Percentiles rank a stretch among this genome's conserved stretches.
These are phyloP conservation scores for Poeciliopsis prolifica DNA, from an alignment of 2,113 vertebrate species.

Conservation along the genomic window DNA sequence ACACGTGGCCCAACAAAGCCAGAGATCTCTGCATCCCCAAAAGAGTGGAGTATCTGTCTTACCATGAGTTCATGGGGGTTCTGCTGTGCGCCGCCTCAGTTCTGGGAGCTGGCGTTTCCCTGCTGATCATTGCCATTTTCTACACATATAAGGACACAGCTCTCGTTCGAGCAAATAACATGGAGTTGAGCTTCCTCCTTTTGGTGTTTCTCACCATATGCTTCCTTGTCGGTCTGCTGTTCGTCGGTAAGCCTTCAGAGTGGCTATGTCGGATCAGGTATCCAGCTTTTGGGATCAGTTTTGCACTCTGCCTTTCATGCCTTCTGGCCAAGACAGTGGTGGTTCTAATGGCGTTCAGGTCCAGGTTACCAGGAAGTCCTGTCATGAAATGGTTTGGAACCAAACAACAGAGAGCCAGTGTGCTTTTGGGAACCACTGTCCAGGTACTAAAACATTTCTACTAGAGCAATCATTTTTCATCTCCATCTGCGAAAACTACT, in stretches of 20 bases:
- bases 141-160: slow-evolving; percentile 65
- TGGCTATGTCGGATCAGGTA: slow-evolving; percentile 69
- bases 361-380: slow-evolving; percentile 62
- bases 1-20: slow-evolving; percentile 72
- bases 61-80: slow-evolving; percentile 71
- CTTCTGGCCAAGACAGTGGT: slow-evolving; percentile 69
- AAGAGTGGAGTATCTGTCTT: slow-evolving; percentile 72
- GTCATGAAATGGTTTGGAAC: slow-evolving; percentile 69
- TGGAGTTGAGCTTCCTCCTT: slow-evolving; percentile 69
- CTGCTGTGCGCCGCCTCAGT: slow-evolving; percentile 63
- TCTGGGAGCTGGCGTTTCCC: slow-evolving; percentile 64
- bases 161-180: slow-evolving; percentile 68
- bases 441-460: slow-evolving; percentile 52
- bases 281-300: slow-evolving; percentile 71
- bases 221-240: slow-evolving; percentile 62
- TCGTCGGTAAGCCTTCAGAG: slow-evolving; percentile 67
- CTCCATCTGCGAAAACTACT: not conserved
- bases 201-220: slow-evolving; percentile 63
- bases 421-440: slow-evolving; percentile 70
- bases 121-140: slow-evolving; percentile 63
- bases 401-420: slow-evolving; percentile 67
- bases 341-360: slow-evolving; percentile 69
- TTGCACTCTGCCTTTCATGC: slow-evolving; percentile 71
- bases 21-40: slow-evolving; percentile 71
- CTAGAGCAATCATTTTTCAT: accelerated